Evolutionary conservation across 1,140 invertebrate genomes (phyloP).

Genomic region (Pararge aegeria): DNA sequence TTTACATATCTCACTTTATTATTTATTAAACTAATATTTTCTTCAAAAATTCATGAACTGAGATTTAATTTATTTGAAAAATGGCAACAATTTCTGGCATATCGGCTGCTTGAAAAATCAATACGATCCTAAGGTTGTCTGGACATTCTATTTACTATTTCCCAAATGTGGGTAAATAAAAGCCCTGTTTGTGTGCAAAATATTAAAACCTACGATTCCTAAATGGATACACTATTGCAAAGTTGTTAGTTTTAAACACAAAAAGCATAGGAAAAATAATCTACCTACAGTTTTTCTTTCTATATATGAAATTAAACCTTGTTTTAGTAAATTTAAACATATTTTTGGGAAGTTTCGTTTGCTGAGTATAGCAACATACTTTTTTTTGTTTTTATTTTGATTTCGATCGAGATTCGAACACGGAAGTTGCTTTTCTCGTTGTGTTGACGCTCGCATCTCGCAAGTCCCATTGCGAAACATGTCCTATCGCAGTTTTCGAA

Average conservation of each 20-base stretch:
- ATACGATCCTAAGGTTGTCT: neutral
- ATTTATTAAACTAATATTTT: too few species aligned
- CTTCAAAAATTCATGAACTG: too few species aligned
- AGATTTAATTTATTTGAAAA: neutral
- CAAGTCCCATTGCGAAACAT: conserved; percentile 56
- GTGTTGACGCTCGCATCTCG: conserved; percentile 46
- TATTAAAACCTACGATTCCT: neutral
- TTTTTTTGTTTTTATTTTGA: conserved; percentile 74
- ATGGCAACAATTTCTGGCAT: neutral
- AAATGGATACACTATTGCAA: too few species aligned
- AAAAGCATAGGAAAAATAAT: too few species aligned
- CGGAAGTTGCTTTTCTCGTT: conserved; percentile 60
- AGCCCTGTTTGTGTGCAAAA: neutral
- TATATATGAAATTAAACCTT: too few species aligned
- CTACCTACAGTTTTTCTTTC: too few species aligned
- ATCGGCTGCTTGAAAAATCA: neutral
- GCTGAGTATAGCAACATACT: conserved; percentile 33
- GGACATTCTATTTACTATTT: neutral
- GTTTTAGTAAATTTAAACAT: neutral
- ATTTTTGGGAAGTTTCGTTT: conserved; percentile 11
- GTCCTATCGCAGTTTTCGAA: conserved; percentile 58
- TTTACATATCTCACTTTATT: too few species aligned
- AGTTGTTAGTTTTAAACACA: too few species aligned
- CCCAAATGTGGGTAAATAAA: neutral
- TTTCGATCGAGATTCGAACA: conserved; percentile 68